Evolutionary conservation across 2,888 invertebrate genomes (phyloP), one percentile per base, ranked within the genome.

Genomic region (Zygaena filipendulae): DNA sequence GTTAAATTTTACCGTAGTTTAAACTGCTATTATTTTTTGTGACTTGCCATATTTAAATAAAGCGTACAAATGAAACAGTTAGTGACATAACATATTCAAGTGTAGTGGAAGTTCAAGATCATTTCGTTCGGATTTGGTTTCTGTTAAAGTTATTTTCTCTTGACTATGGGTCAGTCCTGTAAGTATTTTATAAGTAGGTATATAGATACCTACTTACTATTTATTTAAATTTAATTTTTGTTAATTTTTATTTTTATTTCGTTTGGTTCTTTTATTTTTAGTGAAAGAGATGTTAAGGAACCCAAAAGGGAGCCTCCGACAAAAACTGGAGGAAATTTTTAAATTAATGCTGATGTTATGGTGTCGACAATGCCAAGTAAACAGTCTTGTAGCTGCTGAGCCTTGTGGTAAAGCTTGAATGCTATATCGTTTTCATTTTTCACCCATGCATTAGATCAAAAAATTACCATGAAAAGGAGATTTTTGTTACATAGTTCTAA

Each of bases 341-440:
- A 90, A 90, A 63, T 80, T 89, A 49, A 91, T 92, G 91, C 82
- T 92, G 49, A 79, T 90, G 54, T 83, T 92, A 25, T 92, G 92
- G 92, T 90, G 91, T 59, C 83, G 87, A 45, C 88, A 91, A 59
- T 86, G 86, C 44, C 83, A 87, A 66, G 88, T 88, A 25, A 81
- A 87, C 48, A 83, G 83, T 42, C 80, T 83, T 47, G 80, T 88
- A 35, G 84, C 87, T 51, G 68, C 80, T 35, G 82, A 83, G 59
- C 66, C 70, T 38, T 70, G 82, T 51, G 85, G 86, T 85, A 82
- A 70, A 33, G n/a, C n/a, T n/a, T n/a, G n/a, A n/a, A n/a, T n/a
- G n/a, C n/a, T n/a, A n/a, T n/a, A n/a, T n/a, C n/a, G n/a, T n/a
- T n/a, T n/a, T n/a, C n/a, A n/a, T n/a, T n/a, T n/a, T n/a, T n/a